phyloP scores from a whole-genome alignment of 2,797 vertebrate genomes.

The Eulemur rubriventer region DNA sequence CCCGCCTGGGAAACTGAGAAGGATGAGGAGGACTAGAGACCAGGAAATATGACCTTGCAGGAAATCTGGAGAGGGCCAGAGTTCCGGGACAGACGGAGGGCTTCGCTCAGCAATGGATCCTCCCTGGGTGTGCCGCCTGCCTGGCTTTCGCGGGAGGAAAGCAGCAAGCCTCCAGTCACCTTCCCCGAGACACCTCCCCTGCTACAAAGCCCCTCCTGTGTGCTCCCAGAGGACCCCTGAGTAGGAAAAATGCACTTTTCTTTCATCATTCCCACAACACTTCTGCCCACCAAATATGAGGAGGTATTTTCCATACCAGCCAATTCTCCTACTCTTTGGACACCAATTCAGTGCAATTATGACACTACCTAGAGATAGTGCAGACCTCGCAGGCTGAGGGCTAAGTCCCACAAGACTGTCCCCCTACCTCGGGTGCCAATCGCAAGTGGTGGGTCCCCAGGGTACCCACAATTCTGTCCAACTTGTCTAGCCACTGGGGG shows the following conservation, averaged over 20 bases:
- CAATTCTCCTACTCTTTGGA: neutral
- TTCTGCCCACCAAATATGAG: neutral
- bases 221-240: neutral
- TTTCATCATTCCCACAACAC: neutral
- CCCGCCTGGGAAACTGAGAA: neutral
- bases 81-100: accelerated
- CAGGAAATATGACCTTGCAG: neutral
- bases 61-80: neutral
- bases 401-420: neutral
- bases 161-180: neutral
- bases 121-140: too few species aligned
- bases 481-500: neutral
- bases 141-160: neutral
- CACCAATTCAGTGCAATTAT: neutral
- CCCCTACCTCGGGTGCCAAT: neutral
- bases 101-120: accelerated
- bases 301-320: neutral
- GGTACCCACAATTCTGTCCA: neutral
- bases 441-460: neutral
- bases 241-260: neutral
- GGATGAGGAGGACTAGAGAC: neutral
- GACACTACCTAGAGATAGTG: neutral
- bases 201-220: accelerated
- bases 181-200: neutral
- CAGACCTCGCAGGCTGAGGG: neutral